Conservation (phyloP, 2,113 vertebrate genomes). For the Promerops cafer region DNA sequence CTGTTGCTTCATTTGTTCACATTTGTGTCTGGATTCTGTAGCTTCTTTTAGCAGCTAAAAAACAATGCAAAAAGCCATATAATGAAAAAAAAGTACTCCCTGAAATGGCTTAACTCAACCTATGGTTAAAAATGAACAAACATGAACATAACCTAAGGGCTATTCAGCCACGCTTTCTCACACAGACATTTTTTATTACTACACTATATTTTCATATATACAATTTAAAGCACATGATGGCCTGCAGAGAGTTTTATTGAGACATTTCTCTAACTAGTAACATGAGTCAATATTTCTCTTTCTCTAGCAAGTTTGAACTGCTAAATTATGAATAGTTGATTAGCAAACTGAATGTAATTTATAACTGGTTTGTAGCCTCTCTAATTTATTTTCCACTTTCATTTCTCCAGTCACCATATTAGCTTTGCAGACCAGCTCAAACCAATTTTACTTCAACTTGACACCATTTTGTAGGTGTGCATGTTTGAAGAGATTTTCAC, state of each 20-base stretch:
- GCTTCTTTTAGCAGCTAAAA: constrained; percentile 92
- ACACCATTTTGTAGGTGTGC: neutral
- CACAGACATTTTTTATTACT: neutral
- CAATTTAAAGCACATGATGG: neutral
- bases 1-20: constrained; percentile 96
- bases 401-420: neutral
- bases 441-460: neutral
- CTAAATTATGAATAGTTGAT: neutral
- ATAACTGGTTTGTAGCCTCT: neutral
- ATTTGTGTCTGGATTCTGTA: constrained; percentile 92
- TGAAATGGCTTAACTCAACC: neutral
- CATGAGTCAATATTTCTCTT: neutral
- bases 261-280: neutral
- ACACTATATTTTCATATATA: neutral
- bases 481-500: neutral
- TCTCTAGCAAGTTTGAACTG: neutral
- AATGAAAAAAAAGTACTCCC: neutral
- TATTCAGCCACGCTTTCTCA: neutral
- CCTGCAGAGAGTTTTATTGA: neutral
- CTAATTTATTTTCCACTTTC: neutral
- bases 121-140: neutral
- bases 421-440: neutral
- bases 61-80: neutral
- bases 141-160: neutral
- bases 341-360: neutral